Evolutionary conservation across 2,888 invertebrate species (phyloP).

Genomic region (Galeruca laticollis): DNA sequence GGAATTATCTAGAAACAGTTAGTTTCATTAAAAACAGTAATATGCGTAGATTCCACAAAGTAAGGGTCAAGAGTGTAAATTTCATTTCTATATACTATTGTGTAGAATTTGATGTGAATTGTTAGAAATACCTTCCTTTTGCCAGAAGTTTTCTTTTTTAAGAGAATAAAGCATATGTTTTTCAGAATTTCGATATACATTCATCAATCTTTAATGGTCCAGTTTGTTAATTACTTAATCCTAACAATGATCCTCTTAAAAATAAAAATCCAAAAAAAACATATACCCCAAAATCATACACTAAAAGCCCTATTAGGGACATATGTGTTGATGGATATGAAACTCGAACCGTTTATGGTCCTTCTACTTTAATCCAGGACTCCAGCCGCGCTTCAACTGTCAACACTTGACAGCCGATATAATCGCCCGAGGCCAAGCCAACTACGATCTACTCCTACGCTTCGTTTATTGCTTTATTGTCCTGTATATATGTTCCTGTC

Average conservation of each 20-base stretch:
- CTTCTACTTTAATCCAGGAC: constrained; percentile 52
- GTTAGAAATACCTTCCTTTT: no score
- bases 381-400: constrained; percentile 58
- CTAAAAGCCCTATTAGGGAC: constrained; percentile 28
- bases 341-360: constrained; percentile 49
- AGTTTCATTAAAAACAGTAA: no score
- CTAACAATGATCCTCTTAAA: background rate
- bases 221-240: background rate
- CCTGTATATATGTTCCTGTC: constrained; percentile 53
- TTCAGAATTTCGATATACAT: no score
- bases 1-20: no score
- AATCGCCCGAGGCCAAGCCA: constrained; percentile 56
- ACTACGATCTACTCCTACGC: constrained; percentile 54
- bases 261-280: background rate
- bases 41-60: no score
- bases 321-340: constrained; percentile 46
- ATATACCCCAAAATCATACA: background rate
- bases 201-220: background rate
- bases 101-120: no score
- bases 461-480: constrained; percentile 56
- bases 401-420: constrained; percentile 60
- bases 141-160: no score
- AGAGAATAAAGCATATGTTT: no score
- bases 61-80: no score
- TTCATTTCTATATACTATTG: no score